Base-by-base conservation (phyloP, 2,113 vertebrate species). In the Amphiprion percula region DNA sequence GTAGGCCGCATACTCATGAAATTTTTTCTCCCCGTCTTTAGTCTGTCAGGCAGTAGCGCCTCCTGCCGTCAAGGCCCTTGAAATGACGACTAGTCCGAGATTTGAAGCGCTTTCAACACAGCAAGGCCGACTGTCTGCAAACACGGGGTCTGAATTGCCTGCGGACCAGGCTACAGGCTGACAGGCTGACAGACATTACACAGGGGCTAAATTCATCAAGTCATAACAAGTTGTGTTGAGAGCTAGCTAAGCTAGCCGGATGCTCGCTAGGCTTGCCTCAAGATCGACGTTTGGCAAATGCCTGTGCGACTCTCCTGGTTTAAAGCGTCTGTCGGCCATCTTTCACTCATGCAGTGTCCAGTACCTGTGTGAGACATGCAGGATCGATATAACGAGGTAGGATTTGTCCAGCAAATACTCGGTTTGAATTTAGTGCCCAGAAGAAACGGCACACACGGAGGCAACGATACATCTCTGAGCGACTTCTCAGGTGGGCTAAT, bases 341-440 rank as follows among this genome's bases (percentile, higher is more conserved):
- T 46, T 33, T 71, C 59, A 10, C 71, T 16, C 56, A 26, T 82
- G 81, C 26, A 47, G 53, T 49, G 46, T 50, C 21, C 10, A 33
- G 49, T 66, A 4, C 30, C 62, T 11, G 21, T 19, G 28, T 68
- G 70, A 93, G 85, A 90, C 52, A 95, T 95, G 94, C 86, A 88
- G 80, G 82, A 89, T 19, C 82, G 76, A 17, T 88, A 91, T 39
- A 89, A 41, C 9, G 90, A 94, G 21, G 78, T 91, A 10, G 94
- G 92, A 0, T 93, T 95, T n/a, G 85, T 93, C 12, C 90, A 94
- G 79, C 93, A 95, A 63, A 93, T 95, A 70, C 89, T 94, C n/a
- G 91, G 92, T 50, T 84, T 95, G 80, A 94, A 94, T 85, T 80
- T 95, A 79, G 94, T 95, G 33, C 94, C 95, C 61, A 94, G 91